Percentiles rank a stretch among this genome's conserved stretches.
Evolutionary conservation across 2,113 vertebrate species (phyloP).

Genomic region (Brachyhypopomus gauderio): DNA sequence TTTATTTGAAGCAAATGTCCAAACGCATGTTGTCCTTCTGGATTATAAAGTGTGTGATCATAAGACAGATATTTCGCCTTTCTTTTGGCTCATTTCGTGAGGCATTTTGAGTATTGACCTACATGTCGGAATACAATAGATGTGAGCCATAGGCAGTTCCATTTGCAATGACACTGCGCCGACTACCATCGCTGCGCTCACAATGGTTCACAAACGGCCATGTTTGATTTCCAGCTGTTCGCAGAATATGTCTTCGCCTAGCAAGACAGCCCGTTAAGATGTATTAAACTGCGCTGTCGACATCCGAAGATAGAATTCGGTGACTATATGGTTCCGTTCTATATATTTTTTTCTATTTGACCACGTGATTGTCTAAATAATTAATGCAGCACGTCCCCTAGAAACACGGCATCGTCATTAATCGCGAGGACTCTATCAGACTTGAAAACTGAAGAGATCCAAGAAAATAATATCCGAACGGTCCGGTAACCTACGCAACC

Average conservation of each 20-base stretch:
- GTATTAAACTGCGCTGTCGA: slow-evolving; percentile 77
- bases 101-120: slow-evolving; percentile 72
- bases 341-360: slow-evolving; percentile 84
- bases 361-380: slow-evolving; percentile 99
- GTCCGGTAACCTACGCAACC: slow-evolving; percentile 83
- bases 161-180: slow-evolving; percentile 80
- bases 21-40: not conserved
- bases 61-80: slow-evolving; percentile 38
- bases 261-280: slow-evolving; percentile 75
- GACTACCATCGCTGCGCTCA: slow-evolving; percentile 62
- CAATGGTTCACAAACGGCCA: slow-evolving; percentile 77
- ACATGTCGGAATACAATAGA: slow-evolving; percentile 78
- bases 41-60: not conserved
- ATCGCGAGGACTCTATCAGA: slow-evolving; percentile 99
- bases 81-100: slow-evolving; percentile 63
- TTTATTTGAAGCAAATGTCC: not conserved
- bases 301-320: slow-evolving; percentile 82
- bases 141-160: slow-evolving; percentile 77
- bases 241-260: slow-evolving; percentile 69
- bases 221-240: slow-evolving; percentile 82
- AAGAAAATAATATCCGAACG: slow-evolving; percentile 96
- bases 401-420: slow-evolving; percentile 99
- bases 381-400: slow-evolving; percentile 99
- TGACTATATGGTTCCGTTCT: slow-evolving; percentile 88
- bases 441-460: slow-evolving; percentile 99